Evolutionary conservation across 1,140 invertebrate species (phyloP).

Genomic region (Euura lappo): DNA sequence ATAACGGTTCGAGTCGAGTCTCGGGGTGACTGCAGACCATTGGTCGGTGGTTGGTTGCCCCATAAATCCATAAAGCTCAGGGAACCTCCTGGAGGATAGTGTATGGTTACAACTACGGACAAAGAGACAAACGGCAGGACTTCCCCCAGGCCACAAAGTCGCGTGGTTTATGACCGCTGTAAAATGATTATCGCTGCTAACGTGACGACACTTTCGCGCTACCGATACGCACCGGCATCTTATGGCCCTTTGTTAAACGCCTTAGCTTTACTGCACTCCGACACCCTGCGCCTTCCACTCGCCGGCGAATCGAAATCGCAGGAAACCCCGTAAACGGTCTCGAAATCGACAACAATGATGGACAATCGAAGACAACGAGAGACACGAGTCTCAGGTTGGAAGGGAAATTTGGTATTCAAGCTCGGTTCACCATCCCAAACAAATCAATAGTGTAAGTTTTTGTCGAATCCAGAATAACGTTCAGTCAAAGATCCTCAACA

Average conservation of each 20-base stretch:
- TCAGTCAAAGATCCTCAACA: no score
- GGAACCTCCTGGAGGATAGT: background rate
- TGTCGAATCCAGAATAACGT: no score
- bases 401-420: background rate
- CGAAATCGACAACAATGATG: background rate
- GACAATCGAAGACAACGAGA: background rate
- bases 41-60: background rate
- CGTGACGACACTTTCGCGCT: slow-evolving; percentile 50
- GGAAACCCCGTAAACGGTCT: background rate
- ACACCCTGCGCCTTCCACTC: no score
- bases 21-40: background rate
- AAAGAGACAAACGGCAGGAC: background rate
- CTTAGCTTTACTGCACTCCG: background rate
- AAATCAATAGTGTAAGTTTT: no score
- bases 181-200: slow-evolving; percentile 47
- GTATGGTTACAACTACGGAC: background rate
- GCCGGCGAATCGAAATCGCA: background rate
- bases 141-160: slow-evolving; percentile 33
- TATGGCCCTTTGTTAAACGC: background rate
- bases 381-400: background rate
- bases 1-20: no score
- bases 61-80: slow-evolving; percentile 29
- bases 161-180: slow-evolving; percentile 40
- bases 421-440: no score
- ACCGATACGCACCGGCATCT: slow-evolving; percentile 29